Percentiles rank a stretch among this genome's conserved stretches.
phyloP scores from a whole-genome alignment of 2,888 invertebrate species.

The Scrobipalpa atriplicella region DNA sequence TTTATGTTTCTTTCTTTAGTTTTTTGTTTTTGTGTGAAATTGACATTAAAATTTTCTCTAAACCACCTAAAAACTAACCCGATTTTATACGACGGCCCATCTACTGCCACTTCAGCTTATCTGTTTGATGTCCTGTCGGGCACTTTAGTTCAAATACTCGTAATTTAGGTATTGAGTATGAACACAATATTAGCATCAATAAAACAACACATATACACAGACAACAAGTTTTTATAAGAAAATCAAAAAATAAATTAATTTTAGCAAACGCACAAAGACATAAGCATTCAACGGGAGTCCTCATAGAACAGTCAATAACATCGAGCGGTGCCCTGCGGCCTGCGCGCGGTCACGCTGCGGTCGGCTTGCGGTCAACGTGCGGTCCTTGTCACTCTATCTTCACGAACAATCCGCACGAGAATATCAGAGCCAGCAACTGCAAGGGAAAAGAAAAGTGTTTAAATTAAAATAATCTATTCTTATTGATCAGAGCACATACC shows the following conservation, averaged over 20 bases:
- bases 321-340: not conserved
- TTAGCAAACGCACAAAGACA: constrained; percentile 39
- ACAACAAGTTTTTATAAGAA: constrained; percentile 32
- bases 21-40: too few relatives aligned
- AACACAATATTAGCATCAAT: not conserved
- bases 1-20: too few relatives aligned
- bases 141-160: too few relatives aligned
- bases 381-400: constrained; percentile 86
- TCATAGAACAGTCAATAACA: constrained; percentile 21
- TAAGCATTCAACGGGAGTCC: constrained; percentile 40
- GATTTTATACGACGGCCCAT: too few relatives aligned
- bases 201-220: constrained; percentile 25
- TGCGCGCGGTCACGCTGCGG: constrained; percentile 10
- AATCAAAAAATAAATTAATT: constrained; percentile 39
- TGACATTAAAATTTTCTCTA: too few relatives aligned
- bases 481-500: too few relatives aligned
- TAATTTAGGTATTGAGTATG: too few relatives aligned
- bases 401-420: constrained; percentile 92
- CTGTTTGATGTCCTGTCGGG: too few relatives aligned
- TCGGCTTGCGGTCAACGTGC: constrained; percentile 19
- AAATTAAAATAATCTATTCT: not conserved
- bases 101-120: too few relatives aligned
- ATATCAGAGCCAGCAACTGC: constrained; percentile 92
- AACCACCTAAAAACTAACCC: too few relatives aligned
- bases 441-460: constrained; percentile 57